These are phyloP conservation scores for Anhinga anhinga DNA, from an alignment of 2,113 vertebrate genomes.

Conservation along the genomic window DNA sequence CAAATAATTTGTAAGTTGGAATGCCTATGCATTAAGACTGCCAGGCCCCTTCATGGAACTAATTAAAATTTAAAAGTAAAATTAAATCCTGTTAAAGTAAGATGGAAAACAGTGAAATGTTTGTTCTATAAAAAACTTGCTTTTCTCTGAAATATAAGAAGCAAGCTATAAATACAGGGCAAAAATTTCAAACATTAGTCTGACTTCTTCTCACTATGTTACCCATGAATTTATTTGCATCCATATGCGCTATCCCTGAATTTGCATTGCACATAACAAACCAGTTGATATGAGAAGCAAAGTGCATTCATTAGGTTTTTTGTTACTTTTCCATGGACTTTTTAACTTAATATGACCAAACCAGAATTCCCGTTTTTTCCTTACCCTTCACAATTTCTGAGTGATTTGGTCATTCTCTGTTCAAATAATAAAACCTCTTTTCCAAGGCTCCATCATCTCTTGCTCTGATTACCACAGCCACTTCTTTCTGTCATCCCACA, in stretches of 20 bases:
- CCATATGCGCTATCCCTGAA: background rate
- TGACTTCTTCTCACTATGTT: background rate
- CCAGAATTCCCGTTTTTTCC: background rate
- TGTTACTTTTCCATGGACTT: background rate
- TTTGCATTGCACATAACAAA: background rate
- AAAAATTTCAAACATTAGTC: background rate
- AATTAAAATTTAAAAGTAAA: slow-evolving; percentile 65
- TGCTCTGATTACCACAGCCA: background rate
- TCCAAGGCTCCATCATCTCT: background rate
- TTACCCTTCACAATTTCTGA: background rate
- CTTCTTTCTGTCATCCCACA: background rate
- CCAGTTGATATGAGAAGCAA: background rate
- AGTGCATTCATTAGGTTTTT: background rate
- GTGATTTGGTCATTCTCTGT: background rate
- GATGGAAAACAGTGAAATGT: slow-evolving; percentile 56
- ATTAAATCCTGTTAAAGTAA: slow-evolving; percentile 65
- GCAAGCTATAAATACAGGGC: background rate
- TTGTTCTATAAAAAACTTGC: background rate
- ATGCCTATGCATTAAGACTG: slow-evolving; percentile 24
- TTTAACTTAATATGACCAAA: background rate
- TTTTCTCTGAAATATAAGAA: background rate
- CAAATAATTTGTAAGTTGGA: background rate
- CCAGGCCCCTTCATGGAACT: slow-evolving; percentile 32
- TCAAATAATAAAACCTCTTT: background rate
- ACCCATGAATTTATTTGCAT: background rate